Evolutionary conservation across 37 sponge, comb jelly and placozoan genomes (phyloP), one percentile per base, ranked within the genome.

Genomic region (Amphimedon queenslandica): DNA sequence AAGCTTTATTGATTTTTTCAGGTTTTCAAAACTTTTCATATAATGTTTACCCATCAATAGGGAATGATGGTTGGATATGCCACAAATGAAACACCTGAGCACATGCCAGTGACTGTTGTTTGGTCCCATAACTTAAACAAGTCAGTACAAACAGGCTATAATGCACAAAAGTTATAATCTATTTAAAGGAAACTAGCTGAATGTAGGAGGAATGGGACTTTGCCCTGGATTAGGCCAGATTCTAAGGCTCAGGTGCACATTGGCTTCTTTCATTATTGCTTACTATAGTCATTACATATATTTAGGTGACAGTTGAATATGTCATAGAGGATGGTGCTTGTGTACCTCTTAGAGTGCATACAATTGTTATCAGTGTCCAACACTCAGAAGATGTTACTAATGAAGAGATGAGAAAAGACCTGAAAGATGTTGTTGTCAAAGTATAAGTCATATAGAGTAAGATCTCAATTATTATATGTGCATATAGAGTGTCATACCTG

Each of bases 61-160:
- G 94, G 94, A 13, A 56, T 95, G 28, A 95, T 95, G 96, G 87
- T 80, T 72, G 96, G 96, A 18, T 95, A 91, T 84, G 96, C 96
- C 28, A 88, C 92, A 40, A 83, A 91, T 68, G 96, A 95, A 80
- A 88, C 85, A 23, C 88, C 90, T 43, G 96, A 95, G 60, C 58
- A 74, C 61, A 91, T 95, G 92, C 96, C 96, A 27, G 71, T 91
- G 67, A 91, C 96, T 16, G 61, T 90, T 20, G 56, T 63, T 23
- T 73, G 91, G 35, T 78, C 96, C 24, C 96, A 95, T 77, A 74
- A 74, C 41, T 74, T 95, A 63, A 91, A 88, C 87, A 57, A 51
- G 61, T 60, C 8, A n/a, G 28, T n/a, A 60, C 28, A n/a, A 6
- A 60, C 61, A 60, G 5, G 21, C 23, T 6, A n/a, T 25, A 60